Conservation (phyloP, 2,888 invertebrate genomes). For the Aricia artaxerxes region DNA sequence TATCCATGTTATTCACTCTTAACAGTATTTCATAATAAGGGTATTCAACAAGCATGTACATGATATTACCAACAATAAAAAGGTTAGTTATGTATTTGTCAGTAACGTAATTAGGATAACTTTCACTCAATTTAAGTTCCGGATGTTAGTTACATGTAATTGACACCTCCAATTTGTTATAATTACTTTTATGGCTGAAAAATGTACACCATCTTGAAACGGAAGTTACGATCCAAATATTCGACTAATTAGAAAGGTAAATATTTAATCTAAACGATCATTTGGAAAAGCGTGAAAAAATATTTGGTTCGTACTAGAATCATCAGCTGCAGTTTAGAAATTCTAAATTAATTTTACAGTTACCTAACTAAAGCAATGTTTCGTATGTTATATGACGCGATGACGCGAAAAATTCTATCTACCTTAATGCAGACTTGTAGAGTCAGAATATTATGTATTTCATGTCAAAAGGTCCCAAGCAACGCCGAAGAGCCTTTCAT, state of each 20-base stretch:
- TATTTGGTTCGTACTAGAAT: not conserved
- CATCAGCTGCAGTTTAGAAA: not conserved
- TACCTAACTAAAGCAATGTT: not conserved
- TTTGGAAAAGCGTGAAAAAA: not conserved
- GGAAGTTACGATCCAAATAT: not conserved
- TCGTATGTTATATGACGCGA: too few species aligned
- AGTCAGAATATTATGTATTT: too few species aligned
- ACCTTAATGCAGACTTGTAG: too few species aligned
- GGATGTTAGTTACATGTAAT: slow-evolving; percentile 19
- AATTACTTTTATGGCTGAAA: slow-evolving; percentile 27
- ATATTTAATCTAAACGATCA: not conserved
- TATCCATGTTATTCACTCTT: not conserved
- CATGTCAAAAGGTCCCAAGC: too few species aligned
- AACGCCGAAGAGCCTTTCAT: too few species aligned
- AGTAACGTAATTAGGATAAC: slow-evolving; percentile 20
- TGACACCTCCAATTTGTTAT: slow-evolving; percentile 15
- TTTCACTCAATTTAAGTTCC: slow-evolving; percentile 28
- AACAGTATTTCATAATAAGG: too few species aligned
- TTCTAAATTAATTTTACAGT: not conserved
- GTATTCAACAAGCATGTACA: not conserved
- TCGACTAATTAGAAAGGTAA: not conserved
- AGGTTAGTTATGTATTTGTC: slow-evolving; percentile 17
- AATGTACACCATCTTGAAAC: not conserved
- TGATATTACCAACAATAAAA: not conserved
- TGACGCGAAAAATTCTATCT: too few species aligned